Evolutionary conservation across 2,888 invertebrate genomes (phyloP).

Genomic region (Bibio marci): DNA sequence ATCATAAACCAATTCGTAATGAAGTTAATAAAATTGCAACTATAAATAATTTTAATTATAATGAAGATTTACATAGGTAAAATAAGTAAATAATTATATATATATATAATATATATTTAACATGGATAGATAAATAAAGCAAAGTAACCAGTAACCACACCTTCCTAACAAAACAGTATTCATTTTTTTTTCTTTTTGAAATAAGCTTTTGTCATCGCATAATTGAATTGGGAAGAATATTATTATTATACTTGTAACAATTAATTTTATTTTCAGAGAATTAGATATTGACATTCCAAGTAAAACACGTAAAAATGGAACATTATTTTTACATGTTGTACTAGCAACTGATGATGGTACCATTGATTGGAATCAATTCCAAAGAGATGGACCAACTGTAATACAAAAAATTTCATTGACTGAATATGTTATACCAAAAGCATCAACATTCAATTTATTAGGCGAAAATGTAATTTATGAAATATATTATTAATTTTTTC

Average conservation of each 20-base stretch:
- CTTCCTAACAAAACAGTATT: neutral
- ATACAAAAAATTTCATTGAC: conserved; percentile 50
- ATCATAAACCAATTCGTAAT: conserved; percentile 35
- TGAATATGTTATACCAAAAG: conserved; percentile 55
- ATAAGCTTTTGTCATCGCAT: too few species aligned
- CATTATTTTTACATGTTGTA: conserved; percentile 59
- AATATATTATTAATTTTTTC: neutral
- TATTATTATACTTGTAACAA: too few species aligned
- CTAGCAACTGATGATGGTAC: conserved; percentile 40
- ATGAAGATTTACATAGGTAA: conserved; percentile 35
- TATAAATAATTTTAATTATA: conserved; percentile 47
- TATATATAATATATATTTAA: too few species aligned
- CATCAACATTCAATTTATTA: conserved; percentile 54
- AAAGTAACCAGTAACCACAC: neutral
- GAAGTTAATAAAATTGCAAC: conserved; percentile 44
- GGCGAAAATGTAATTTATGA: conserved; percentile 27
- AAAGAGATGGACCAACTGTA: conserved; percentile 40
- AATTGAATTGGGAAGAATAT: too few species aligned
- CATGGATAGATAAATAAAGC: neutral
- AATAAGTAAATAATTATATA: too few species aligned
- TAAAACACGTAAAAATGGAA: conserved; percentile 68
- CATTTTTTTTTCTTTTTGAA: neutral
- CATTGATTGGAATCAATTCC: conserved; percentile 39
- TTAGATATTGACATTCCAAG: conserved; percentile 51
- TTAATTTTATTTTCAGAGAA: conserved; percentile 33